A percentile compares a stretch with the other conserved stretches of the same genome.
These are phyloP conservation scores for Sycon ciliatum DNA, from an alignment of 37 sponge, comb jelly and placozoan genomes.

Conservation along the genomic window DNA sequence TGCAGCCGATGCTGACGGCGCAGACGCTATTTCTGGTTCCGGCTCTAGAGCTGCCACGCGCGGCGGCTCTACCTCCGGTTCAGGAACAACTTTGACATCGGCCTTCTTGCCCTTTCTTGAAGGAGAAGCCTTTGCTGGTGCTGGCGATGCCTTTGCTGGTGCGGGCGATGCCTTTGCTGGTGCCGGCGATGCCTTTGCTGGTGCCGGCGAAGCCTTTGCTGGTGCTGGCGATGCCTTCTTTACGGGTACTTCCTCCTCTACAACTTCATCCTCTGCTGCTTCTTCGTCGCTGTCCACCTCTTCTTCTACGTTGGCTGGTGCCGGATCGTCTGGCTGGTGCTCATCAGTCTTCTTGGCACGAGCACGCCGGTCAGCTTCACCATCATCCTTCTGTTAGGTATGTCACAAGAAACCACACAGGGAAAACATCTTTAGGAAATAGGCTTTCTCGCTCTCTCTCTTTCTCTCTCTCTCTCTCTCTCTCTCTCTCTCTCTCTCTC, in stretches of 20 bases:
- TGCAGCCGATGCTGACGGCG: too few relatives aligned
- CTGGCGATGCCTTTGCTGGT: too few relatives aligned
- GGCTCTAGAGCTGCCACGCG: too few relatives aligned
- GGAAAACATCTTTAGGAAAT: background rate
- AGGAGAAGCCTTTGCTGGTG: too few relatives aligned
- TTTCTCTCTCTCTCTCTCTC: background rate
- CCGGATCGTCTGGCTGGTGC: background rate
- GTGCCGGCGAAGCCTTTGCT: too few relatives aligned
- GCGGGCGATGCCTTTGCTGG: too few relatives aligned
- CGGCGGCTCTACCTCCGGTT: too few relatives aligned
- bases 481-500: background rate
- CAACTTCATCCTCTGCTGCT: background rate
- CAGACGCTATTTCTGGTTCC: too few relatives aligned
- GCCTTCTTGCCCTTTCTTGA: too few relatives aligned
- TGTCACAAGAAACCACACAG: background rate
- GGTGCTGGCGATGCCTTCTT: too few relatives aligned
- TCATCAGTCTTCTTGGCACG: background rate
- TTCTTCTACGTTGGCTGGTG: conserved; percentile 16
- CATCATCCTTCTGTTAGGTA: background rate
- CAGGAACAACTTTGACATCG: too few relatives aligned
- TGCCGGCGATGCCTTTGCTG: too few relatives aligned
- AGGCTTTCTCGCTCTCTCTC: conserved; percentile 18
- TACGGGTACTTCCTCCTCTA: background rate
- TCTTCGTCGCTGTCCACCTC: background rate
- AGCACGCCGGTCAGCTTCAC: conserved; percentile 9